Evolutionary conservation across 2,797 vertebrate genomes (phyloP).

Genomic region (Tragelaphus eurycerus): DNA sequence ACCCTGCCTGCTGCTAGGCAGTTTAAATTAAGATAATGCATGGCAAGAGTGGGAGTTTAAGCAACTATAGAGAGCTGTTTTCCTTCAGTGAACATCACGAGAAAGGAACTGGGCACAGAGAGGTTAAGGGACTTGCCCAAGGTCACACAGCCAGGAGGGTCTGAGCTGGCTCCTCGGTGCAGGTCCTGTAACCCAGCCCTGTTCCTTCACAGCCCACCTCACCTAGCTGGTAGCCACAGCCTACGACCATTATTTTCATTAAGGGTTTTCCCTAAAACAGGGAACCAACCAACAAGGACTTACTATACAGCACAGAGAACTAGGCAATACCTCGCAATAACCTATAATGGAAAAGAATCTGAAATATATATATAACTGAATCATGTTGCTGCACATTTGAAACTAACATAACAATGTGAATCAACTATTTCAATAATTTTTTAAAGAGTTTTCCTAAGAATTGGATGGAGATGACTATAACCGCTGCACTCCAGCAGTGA

Average conservation of each 20-base stretch:
- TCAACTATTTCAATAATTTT: not conserved
- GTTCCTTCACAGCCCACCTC: not conserved
- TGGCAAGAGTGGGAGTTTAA: not conserved
- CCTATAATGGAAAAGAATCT: not conserved
- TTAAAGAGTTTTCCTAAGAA: not conserved
- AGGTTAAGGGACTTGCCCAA: not conserved
- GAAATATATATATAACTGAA: not conserved
- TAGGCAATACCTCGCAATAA: not conserved
- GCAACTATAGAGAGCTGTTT: fast-evolving
- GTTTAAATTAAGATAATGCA: not conserved
- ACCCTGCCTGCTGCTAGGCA: not conserved
- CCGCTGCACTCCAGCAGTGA: fast-evolving
- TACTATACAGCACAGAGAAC: not conserved
- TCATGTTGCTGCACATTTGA: not conserved
- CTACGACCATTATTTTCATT: not conserved
- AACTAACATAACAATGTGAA: not conserved
- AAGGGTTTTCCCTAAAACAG: not conserved
- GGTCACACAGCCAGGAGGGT: not conserved
- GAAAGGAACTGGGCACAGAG: not conserved
- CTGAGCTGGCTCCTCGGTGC: not conserved
- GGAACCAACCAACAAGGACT: not conserved
- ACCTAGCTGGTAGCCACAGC: not conserved
- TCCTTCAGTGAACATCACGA: not conserved
- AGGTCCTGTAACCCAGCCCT: not conserved
- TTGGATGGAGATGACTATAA: not conserved